Evolutionary conservation across 1,140 invertebrate genomes (phyloP).

Genomic region (Pseudomyrmex sp.): DNA sequence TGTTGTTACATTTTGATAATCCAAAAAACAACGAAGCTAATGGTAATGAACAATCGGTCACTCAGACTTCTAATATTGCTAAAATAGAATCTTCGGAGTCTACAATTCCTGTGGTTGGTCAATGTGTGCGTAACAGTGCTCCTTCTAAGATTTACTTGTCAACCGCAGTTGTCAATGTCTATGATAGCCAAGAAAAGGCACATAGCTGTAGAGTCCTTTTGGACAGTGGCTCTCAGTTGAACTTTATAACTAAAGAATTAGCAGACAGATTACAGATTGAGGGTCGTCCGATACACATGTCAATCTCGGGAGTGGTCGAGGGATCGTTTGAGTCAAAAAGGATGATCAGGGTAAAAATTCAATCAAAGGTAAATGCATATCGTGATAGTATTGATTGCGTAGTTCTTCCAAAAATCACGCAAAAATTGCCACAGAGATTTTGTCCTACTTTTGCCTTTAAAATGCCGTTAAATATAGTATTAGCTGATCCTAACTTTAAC

Average conservation of each 20-base stretch:
- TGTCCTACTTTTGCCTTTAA: neutral
- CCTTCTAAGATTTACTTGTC: neutral
- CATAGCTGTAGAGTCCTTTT: neutral
- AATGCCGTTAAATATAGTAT: neutral
- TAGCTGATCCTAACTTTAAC: slow-evolving; percentile 6
- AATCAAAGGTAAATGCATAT: neutral
- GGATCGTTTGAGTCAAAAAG: neutral
- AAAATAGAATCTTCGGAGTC: neutral
- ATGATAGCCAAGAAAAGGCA: neutral
- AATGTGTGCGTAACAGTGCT: neutral
- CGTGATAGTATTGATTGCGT: neutral
- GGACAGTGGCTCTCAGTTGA: neutral
- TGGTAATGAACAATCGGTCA: no score
- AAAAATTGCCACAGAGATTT: neutral
- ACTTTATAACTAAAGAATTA: neutral
- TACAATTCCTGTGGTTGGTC: neutral
- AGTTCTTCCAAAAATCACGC: neutral
- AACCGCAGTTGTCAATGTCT: neutral
- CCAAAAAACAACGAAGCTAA: neutral
- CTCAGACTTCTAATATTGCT: no score
- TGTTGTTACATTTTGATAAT: neutral
- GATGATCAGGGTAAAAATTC: neutral
- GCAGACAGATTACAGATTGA: neutral
- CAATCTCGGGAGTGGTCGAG: neutral
- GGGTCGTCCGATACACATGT: neutral